A percentile compares a stretch with the other conserved stretches of the same genome.
These are phyloP conservation scores for Tortricodes alternella DNA, from an alignment of 2,888 invertebrate species.

Conservation along the genomic window DNA sequence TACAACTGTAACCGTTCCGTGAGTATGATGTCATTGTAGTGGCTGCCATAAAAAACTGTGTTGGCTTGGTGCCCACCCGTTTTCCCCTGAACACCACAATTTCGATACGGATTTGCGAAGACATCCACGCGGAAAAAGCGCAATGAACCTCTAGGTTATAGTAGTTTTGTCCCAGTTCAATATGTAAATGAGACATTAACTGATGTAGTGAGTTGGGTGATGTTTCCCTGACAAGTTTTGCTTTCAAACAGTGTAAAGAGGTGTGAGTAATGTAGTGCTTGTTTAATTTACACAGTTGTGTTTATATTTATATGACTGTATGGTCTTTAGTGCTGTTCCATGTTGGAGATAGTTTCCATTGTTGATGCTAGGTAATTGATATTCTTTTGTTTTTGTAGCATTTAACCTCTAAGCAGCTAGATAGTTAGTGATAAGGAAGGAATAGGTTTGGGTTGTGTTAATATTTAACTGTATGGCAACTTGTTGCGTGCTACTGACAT, in stretches of 20 bases:
- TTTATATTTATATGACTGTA: slow-evolving; percentile 19
- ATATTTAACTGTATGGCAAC: slow-evolving; percentile 3
- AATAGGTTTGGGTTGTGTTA: background rate
- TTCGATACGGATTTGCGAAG: slow-evolving; percentile 61
- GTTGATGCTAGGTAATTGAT: slow-evolving; percentile 9
- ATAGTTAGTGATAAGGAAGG: slow-evolving; percentile 5
- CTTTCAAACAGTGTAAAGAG: slow-evolving; percentile 20
- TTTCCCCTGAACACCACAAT: slow-evolving; percentile 70
- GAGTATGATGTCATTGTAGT: slow-evolving; percentile 80
- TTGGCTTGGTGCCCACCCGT: slow-evolving; percentile 82
- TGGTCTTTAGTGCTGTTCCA: slow-evolving; percentile 1
- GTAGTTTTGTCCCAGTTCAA: slow-evolving; percentile 56
- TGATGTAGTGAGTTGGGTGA: slow-evolving; percentile 33
- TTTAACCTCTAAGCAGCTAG: slow-evolving; percentile 5
- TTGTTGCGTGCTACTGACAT: slow-evolving; percentile 27
- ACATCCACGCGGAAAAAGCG: slow-evolving; percentile 66
- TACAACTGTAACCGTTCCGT: slow-evolving; percentile 76
- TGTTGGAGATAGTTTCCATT: slow-evolving; percentile 16
- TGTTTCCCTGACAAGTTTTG: slow-evolving; percentile 19
- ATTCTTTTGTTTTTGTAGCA: slow-evolving; percentile 13
- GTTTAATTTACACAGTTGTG: slow-evolving; percentile 17
- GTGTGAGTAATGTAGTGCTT: slow-evolving; percentile 28
- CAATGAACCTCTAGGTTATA: slow-evolving; percentile 69
- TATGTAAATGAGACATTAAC: slow-evolving; percentile 52
- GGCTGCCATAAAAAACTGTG: slow-evolving; percentile 71